phyloP scores from a whole-genome alignment of 2,797 vertebrate genomes.

The Acanthornis magna region DNA sequence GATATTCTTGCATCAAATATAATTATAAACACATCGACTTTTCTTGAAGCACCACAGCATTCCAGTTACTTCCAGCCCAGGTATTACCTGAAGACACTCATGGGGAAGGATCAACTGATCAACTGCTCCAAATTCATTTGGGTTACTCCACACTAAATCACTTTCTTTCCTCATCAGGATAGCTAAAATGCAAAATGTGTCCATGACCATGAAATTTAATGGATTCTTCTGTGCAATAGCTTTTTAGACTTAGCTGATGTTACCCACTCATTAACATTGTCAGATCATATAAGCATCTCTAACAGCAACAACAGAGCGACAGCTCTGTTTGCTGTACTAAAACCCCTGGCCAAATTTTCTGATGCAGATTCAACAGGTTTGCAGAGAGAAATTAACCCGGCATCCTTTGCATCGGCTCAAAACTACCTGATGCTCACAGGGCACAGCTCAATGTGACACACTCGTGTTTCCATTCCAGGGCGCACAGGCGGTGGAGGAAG shows the following conservation, averaged over 20 bases:
- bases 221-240: background rate
- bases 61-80: background rate
- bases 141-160: background rate
- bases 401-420: background rate
- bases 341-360: background rate
- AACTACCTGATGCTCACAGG: background rate
- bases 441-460: background rate
- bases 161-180: background rate
- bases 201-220: background rate
- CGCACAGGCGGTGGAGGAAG: accelerated
- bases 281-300: background rate
- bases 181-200: background rate
- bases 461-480: background rate
- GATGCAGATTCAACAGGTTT: background rate
- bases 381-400: background rate
- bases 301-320: background rate
- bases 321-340: background rate
- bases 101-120: background rate
- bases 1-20: background rate
- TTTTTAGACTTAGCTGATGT: background rate
- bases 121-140: background rate
- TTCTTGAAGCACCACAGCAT: background rate
- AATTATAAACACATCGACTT: background rate
- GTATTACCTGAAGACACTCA: background rate
- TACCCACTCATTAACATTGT: background rate